A percentile compares a stretch with the other conserved stretches of the same genome.
Evolutionary conservation across 2,113 vertebrate genomes (phyloP).

Genomic region (Nothoprocta pentlandii): DNA sequence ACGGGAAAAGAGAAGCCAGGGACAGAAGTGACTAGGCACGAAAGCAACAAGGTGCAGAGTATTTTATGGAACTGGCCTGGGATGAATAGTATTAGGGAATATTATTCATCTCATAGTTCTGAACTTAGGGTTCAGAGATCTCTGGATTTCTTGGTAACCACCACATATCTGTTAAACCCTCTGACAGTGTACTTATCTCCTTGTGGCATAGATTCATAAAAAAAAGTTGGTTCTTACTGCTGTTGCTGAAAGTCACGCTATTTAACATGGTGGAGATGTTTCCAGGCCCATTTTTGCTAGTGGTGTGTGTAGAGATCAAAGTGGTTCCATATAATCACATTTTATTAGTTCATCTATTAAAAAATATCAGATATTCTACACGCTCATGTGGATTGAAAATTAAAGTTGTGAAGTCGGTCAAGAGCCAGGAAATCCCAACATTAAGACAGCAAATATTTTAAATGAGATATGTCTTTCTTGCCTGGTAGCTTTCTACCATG

Average conservation of each 20-base stretch:
- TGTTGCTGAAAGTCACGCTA: not conserved
- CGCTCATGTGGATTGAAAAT: not conserved
- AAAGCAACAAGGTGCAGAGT: not conserved
- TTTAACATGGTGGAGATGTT: not conserved
- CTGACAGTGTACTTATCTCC: not conserved
- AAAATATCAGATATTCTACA: not conserved
- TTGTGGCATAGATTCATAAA: fast-evolving
- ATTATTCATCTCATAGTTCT: not conserved
- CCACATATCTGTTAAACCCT: not conserved
- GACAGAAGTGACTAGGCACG: not conserved
- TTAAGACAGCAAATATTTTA: not conserved
- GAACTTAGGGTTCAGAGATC: not conserved
- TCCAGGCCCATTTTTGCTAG: not conserved
- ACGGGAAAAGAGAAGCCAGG: not conserved
- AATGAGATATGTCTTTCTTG: not conserved
- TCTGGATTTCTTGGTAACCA: not conserved
- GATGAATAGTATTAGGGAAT: not conserved
- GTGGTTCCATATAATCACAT: not conserved
- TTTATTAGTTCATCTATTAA: not conserved
- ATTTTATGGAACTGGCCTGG: not conserved
- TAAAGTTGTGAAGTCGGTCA: not conserved
- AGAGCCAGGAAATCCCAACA: not conserved
- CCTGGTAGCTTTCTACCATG: not conserved
- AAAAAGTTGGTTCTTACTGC: not conserved
- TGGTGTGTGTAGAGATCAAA: not conserved